These are phyloP conservation scores for Frankliniella intonsa DNA, from an alignment of 2,888 invertebrate genomes.

Conservation along the genomic window DNA sequence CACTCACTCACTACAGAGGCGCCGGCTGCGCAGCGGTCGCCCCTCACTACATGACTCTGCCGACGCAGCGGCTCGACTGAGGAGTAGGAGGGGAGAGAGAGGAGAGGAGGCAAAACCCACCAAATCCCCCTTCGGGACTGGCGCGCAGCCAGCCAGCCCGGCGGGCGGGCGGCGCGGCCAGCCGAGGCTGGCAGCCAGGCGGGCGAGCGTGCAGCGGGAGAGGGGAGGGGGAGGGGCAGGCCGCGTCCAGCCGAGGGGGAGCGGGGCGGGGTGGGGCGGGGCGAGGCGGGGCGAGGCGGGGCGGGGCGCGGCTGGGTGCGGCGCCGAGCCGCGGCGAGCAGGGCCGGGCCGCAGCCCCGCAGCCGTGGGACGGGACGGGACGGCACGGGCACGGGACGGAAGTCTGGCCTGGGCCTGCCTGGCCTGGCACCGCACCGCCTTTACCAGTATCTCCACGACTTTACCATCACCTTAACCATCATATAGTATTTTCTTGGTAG, in stretches of 20 bases:
- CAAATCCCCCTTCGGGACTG: background rate
- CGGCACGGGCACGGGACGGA: background rate
- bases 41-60: background rate
- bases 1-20: background rate
- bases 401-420: background rate
- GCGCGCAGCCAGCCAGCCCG: background rate
- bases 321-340: conserved; percentile 9
- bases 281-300: background rate
- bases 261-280: background rate
- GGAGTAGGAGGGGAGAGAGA: background rate
- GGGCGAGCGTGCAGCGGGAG: background rate
- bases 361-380: background rate
- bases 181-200: background rate
- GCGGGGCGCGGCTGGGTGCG: background rate
- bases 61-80: conserved; percentile 18
- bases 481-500: no score
- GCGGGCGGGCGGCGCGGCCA: background rate
- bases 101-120: conserved; percentile 4
- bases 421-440: no score
- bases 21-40: background rate
- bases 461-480: no score
- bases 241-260: background rate
- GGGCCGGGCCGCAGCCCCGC: background rate
- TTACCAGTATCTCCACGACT: no score
- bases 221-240: background rate